Evolutionary conservation across 53 echinoderm and acorn worm species (phyloP).

Genomic region (Holothuria leucospilota): DNA sequence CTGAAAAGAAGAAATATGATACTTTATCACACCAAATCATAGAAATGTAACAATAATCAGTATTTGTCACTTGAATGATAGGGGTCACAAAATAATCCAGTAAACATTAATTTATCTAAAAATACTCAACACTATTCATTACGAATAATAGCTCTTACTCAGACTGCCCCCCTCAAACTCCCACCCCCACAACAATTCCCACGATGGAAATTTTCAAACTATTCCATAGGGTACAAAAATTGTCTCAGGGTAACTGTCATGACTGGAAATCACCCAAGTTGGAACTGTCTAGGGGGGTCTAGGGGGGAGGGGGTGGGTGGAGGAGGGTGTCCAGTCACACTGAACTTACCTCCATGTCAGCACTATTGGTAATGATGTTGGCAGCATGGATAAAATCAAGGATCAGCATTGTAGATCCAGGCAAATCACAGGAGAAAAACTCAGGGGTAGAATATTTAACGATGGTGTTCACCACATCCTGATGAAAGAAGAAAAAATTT

Average conservation of each 20-base stretch:
- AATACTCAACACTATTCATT: neutral
- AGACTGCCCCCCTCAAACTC: no score
- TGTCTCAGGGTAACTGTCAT: no score
- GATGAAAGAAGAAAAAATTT: neutral
- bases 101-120: neutral
- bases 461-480: conserved; percentile 97
- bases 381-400: conserved; percentile 96
- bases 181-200: no score
- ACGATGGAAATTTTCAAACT: no score
- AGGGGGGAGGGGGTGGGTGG: no score
- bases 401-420: conserved; percentile 88
- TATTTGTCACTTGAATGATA: neutral
- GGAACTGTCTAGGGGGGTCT: no score
- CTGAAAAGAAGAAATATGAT: conserved; percentile 52
- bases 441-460: conserved; percentile 89
- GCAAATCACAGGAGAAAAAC: conserved; percentile 91
- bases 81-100: neutral
- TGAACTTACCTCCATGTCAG: conserved; percentile 76
- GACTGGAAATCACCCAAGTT: no score
- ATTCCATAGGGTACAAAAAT: no score
- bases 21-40: neutral
- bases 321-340: no score
- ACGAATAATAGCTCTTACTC: no score
- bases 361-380: conserved; percentile 86
- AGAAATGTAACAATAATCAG: neutral